These are phyloP conservation scores for Tenualosa ilisha DNA, from an alignment of 2,797 vertebrate species.

Conservation along the genomic window DNA sequence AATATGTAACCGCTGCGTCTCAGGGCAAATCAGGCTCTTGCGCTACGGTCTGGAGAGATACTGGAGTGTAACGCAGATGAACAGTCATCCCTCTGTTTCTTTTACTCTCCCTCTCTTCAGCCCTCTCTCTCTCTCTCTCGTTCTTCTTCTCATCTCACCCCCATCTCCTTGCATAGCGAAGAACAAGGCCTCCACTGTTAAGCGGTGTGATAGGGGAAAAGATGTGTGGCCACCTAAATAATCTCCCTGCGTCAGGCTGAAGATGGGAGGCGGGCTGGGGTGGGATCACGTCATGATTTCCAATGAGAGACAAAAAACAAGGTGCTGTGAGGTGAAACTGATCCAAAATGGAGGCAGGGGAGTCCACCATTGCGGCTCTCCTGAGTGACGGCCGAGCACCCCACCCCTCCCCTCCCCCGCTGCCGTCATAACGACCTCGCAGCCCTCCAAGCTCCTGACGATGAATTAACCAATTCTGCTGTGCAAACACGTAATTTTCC, in stretches of 20 bases:
- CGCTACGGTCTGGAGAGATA: neutral
- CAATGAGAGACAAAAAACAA: neutral
- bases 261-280: neutral
- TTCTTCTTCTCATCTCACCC: neutral
- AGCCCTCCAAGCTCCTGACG: neutral
- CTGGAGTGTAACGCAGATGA: neutral
- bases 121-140: neutral
- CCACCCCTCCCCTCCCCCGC: too few species aligned
- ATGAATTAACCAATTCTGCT: neutral
- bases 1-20: neutral
- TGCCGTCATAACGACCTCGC: neutral
- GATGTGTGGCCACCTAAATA: slow-evolving; percentile 3
- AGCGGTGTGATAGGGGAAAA: neutral
- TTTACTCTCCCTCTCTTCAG: neutral
- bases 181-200: slow-evolving; percentile 8
- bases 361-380: neutral
- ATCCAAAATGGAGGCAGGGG: neutral
- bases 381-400: neutral
- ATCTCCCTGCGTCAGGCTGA: neutral
- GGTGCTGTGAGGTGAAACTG: neutral
- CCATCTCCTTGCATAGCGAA: neutral
- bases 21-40: neutral
- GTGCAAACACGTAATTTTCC: neutral
- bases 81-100: slow-evolving; percentile 7
- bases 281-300: neutral